phyloP scores from a whole-genome alignment of 2,888 invertebrate species.

The Euproctis similis region DNA sequence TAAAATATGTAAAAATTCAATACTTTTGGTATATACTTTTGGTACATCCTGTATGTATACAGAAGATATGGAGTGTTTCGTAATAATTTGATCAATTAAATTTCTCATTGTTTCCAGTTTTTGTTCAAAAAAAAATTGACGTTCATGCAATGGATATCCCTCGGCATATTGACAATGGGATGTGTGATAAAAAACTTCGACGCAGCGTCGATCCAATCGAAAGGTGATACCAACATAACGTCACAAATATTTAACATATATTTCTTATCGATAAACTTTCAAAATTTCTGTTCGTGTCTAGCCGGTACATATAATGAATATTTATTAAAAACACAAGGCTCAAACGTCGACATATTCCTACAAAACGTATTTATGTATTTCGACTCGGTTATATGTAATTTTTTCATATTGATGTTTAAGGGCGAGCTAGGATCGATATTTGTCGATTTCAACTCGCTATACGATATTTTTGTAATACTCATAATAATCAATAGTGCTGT shows the following conservation, averaged over 20 bases:
- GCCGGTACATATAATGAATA: constrained; percentile 98
- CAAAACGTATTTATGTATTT: constrained; percentile 97
- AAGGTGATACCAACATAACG: constrained; percentile 39
- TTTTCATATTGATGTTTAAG: constrained; percentile 80
- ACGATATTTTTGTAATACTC: constrained; percentile 82
- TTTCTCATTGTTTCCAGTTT: constrained; percentile 72
- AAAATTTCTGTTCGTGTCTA: constrained; percentile 93
- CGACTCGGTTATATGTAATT: constrained; percentile 94
- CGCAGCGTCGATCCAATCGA: constrained; percentile 53
- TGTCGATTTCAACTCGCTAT: constrained; percentile 72
- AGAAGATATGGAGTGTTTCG: background rate
- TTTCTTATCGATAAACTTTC: constrained; percentile 80
- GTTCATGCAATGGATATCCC: constrained; percentile 89
- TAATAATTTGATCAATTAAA: no score
- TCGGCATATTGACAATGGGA: constrained; percentile 89
- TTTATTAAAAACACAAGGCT: constrained; percentile 89
- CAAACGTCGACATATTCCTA: constrained; percentile 90
- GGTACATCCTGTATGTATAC: no score
- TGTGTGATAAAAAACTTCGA: constrained; percentile 93
- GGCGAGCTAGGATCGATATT: constrained; percentile 80
- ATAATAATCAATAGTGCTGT: constrained; percentile 93
- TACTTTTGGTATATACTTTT: no score
- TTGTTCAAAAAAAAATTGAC: constrained; percentile 90
- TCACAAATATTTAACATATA: constrained; percentile 73
- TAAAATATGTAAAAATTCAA: no score